Evolutionary conservation across 2,797 vertebrate species (phyloP).

Genomic region (Meriones psammophilus): DNA sequence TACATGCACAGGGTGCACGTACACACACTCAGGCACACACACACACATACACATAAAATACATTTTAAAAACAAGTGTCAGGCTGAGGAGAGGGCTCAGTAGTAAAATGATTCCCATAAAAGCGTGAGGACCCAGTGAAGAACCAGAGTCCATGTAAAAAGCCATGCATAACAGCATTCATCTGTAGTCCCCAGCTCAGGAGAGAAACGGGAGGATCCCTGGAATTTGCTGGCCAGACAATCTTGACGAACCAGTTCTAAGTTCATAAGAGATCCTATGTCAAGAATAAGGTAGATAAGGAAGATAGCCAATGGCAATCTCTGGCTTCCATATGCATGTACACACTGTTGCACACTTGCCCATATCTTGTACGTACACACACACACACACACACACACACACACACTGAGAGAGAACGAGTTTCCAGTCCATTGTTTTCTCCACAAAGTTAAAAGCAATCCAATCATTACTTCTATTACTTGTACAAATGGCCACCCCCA

Average conservation of each 20-base stretch:
- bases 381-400: not conserved
- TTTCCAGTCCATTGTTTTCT: not conserved
- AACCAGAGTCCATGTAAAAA: not conserved
- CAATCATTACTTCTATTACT: not conserved
- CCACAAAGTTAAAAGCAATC: constrained; percentile 4
- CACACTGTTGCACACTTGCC: not conserved
- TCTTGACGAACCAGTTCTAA: not conserved
- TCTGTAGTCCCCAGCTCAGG: not conserved
- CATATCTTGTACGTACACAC: not conserved
- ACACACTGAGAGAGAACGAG: not conserved
- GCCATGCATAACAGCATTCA: too few relatives aligned
- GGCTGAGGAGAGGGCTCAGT: not conserved
- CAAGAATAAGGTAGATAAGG: not conserved
- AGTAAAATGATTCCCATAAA: not conserved
- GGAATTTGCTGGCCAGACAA: not conserved
- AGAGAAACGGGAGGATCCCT: not conserved
- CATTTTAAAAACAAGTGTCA: not conserved
- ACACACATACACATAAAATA: not conserved
- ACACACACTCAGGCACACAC: not conserved
- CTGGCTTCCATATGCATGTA: not conserved
- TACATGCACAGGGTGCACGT: too few relatives aligned
- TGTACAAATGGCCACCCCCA: not conserved
- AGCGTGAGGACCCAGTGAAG: not conserved
- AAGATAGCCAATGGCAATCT: not conserved
- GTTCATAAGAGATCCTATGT: not conserved